These are phyloP conservation scores for Drosophila prostipennis DNA, from an alignment of 2,888 invertebrate genomes.

Conservation along the genomic window DNA sequence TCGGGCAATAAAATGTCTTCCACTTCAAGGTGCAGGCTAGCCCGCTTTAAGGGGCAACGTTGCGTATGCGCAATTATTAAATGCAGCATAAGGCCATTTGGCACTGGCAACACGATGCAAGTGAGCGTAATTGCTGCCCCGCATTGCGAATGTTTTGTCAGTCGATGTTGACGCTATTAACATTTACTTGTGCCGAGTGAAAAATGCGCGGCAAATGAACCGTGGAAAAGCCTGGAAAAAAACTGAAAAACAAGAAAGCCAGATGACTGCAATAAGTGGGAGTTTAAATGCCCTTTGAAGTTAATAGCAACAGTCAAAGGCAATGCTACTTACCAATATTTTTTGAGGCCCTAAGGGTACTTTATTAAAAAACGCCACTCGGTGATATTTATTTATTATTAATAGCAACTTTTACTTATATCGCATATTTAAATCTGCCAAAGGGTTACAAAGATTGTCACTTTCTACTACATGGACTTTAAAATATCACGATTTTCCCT, in stretches of 20 bases:
- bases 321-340: too few relatives aligned
- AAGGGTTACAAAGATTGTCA: neutral
- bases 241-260: neutral
- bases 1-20: constrained; percentile 42
- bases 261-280: neutral
- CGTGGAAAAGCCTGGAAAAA: constrained; percentile 6
- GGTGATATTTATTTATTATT: too few relatives aligned
- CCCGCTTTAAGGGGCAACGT: constrained; percentile 65
- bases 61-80: constrained; percentile 76
- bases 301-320: neutral
- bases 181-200: constrained; percentile 28
- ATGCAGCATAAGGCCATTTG: constrained; percentile 66
- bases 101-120: constrained; percentile 34
- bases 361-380: too few relatives aligned
- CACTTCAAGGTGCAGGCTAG: constrained; percentile 55
- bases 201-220: constrained; percentile 34
- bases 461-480: too few relatives aligned
- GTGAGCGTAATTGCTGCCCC: constrained; percentile 28
- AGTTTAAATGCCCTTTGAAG: neutral
- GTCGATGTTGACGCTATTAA: constrained; percentile 30
- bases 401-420: too few relatives aligned
- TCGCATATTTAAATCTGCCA: too few relatives aligned
- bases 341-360: too few relatives aligned
- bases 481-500: too few relatives aligned
- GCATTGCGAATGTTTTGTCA: constrained; percentile 30